Base-by-base conservation (phyloP, 2,797 vertebrate genomes). In the Oreochromis mossambicus region DNA sequence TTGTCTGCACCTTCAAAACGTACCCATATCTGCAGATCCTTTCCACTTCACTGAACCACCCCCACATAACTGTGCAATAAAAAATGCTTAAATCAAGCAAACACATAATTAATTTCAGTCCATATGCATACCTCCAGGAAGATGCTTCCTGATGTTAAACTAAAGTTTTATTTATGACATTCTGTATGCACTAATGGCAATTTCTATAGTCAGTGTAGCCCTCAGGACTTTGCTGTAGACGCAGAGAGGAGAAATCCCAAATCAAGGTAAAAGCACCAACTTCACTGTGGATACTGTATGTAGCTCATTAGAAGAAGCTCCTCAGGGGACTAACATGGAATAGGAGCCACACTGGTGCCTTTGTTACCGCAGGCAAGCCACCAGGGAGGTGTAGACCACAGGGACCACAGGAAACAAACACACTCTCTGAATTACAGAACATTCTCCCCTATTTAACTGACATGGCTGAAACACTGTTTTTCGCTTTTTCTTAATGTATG, bases 361-460 rank as follows among this genome's bases (percentile, higher is more conserved):
- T 88, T 93, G 89, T 88, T 92, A 88, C 93, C 17, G 82, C 87
- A 86, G 88, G 88, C 81, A 19, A 91, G 63, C 81, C 92, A 92
- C 92, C 78, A 54, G 91, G 92, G 91, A 91, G 51, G 48, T 32
- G 80, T 48, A 85, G 86, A 84, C 92, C 68, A 87, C 85, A 77
- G 88, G 88, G 91, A 94, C 90, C 76, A 85, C 68, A 91, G 82
- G 90, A 92, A 93, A 93, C 89, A 93, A 93, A 94, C 88, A 90
- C 7, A 15, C 81, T 84, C 80, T 68, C 77, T 91, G 83, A 91
- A 88, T 89, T 86, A 77, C 54, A 78, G 70, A 63, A 85, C 79
- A 83, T 34, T 51, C 77, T 82, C 77, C 13, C 58, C 66, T 54
- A 55, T 82, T 92, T 82, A 91, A 84, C 66, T 81, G 82, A 91